Evolutionary conservation across 1,140 invertebrate species (phyloP).

Genomic region (Drosophila mauritiana): DNA sequence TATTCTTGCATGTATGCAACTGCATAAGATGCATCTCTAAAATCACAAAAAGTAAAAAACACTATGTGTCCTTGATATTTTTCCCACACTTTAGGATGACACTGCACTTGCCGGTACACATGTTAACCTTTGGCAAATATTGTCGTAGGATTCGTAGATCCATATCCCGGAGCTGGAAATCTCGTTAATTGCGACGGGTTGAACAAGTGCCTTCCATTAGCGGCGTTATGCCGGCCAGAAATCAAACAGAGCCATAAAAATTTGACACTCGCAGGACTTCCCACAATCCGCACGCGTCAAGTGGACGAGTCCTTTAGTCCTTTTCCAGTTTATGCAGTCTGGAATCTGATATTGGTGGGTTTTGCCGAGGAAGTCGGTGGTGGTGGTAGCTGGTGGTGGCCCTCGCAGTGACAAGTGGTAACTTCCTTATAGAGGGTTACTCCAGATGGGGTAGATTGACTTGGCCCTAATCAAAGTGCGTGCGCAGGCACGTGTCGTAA

Average conservation of each 20-base stretch:
- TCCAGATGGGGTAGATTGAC: constrained; percentile 32
- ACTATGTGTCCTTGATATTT: not conserved
- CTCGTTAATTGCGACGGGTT: constrained; percentile 58
- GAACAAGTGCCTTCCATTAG: constrained; percentile 79
- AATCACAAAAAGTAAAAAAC: not conserved
- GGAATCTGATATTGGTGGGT: constrained; percentile 74
- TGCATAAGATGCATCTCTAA: not conserved
- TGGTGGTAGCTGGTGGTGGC: constrained; percentile 29
- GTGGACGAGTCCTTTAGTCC: constrained; percentile 16
- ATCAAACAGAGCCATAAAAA: constrained; percentile 83
- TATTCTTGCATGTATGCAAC: not conserved
- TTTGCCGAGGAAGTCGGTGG: constrained; percentile 14
- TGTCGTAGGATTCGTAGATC: constrained; percentile 8
- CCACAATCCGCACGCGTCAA: constrained; percentile 71
- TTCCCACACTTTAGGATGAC: constrained; percentile 43
- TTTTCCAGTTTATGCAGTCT: constrained; percentile 19
- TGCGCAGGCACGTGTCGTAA: constrained; percentile 67
- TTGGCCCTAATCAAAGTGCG: constrained; percentile 72
- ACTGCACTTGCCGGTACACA: constrained; percentile 18
- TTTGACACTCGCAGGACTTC: constrained; percentile 73
- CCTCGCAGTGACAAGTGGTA: constrained; percentile 31
- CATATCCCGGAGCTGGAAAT: constrained; percentile 41
- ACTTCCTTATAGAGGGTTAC: constrained; percentile 14
- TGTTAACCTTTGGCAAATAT: constrained; percentile 27
- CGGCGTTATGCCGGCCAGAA: constrained; percentile 64